Evolutionary conservation across 2,888 invertebrate species (phyloP).

Genomic region (Phyto melanocephala): DNA sequence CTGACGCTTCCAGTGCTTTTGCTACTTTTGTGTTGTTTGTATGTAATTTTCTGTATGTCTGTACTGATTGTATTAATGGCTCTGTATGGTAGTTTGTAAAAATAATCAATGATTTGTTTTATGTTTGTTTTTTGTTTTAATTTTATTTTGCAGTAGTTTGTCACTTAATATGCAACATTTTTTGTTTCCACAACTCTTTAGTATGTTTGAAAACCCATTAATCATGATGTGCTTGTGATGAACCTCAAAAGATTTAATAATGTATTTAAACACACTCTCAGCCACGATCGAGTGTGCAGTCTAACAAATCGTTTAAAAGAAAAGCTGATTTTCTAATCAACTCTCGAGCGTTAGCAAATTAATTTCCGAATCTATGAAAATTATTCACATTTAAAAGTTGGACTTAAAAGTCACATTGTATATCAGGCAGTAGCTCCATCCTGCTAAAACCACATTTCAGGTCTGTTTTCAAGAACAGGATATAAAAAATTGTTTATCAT

Average conservation of each 20-base stretch:
- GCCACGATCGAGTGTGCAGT: not conserved
- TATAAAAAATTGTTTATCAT: too few species aligned
- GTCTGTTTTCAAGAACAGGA: too few species aligned
- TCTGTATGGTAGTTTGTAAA: slow-evolving; percentile 50
- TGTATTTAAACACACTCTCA: slow-evolving; percentile 31
- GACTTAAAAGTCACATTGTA: too few species aligned
- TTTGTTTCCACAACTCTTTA: slow-evolving; percentile 51
- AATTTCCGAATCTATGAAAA: too few species aligned
- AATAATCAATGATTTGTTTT: slow-evolving; percentile 63
- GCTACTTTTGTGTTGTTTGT: slow-evolving; percentile 35
- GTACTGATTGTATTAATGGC: not conserved
- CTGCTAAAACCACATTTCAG: too few species aligned
- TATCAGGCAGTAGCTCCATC: too few species aligned
- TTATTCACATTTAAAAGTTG: too few species aligned
- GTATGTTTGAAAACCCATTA: slow-evolving; percentile 59
- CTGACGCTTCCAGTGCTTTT: slow-evolving; percentile 3
- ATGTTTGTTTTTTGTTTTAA: too few species aligned
- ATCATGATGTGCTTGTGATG: slow-evolving; percentile 58
- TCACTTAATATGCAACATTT: slow-evolving; percentile 64
- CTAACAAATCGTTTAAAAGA: too few species aligned
- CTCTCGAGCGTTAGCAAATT: too few species aligned
- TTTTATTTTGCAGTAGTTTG: slow-evolving; percentile 66
- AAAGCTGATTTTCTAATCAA: too few species aligned
- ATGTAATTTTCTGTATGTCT: slow-evolving; percentile 62
- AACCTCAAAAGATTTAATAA: slow-evolving; percentile 37